Evolutionary conservation across 2,888 invertebrate genomes (phyloP), one percentile per base, ranked within the genome.

Genomic region (Biston stratarius): DNA sequence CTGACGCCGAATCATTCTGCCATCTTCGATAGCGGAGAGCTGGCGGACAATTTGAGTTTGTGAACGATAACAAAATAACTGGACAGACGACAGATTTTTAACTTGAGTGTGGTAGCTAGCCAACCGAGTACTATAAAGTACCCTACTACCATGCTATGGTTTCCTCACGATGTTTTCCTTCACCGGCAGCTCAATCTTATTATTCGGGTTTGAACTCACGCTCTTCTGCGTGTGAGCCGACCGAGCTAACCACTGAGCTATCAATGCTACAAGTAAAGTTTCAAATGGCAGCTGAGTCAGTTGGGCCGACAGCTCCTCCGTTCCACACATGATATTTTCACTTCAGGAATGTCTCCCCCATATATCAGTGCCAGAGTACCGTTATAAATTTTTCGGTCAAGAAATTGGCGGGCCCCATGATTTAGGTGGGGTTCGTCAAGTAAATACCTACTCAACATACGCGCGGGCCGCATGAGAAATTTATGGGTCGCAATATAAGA

Each of bases 381-480:
- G 90, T 89, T 92, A 92, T 91, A 91, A 92, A 92, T 92, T 92
- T 90, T 89, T 89, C 87, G 92, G 91, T 91, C 92, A 92, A 92
- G 92, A 89, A 91, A 92, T 92, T 92, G 91, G 89, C 83, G 79
- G 83, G 83, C 63, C 74, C 79, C 74, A 86, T 90, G 89, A 88
- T 90, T 87, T 88, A 86, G 86, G 83, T 79, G 75, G 84, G 81
- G 79, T 76, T 84, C 85, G 83, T 83, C 82, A 83, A 78, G 84
- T 83, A 86, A 85, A 86, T 87, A 86, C 85, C 85, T 83, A 82
- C 85, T 86, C 83, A 82, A 86, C 83, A 83, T 84, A 84, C 79
- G 77, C 77, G 76, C 72, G 75, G 74, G 64, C 65, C 67, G 78
- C 80, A 84, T 82, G 82, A 78, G 78, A 82, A 81, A 90, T 90